phyloP scores from a whole-genome alignment of 2,797 vertebrate species.

The Ciconia nigra region DNA sequence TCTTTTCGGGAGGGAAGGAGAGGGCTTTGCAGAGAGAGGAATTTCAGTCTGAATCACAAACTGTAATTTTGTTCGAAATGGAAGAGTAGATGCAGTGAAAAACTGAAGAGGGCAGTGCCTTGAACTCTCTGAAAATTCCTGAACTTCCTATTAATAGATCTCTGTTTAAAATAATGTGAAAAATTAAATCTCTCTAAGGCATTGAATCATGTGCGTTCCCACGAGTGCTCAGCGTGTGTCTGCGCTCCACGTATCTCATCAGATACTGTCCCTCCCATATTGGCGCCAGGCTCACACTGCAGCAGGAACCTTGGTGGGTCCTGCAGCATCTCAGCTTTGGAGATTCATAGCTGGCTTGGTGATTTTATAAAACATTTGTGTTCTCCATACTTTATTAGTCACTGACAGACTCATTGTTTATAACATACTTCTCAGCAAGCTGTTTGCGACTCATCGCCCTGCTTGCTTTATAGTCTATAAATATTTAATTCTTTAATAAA shows the following conservation, averaged over 20 bases:
- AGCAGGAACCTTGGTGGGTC: background rate
- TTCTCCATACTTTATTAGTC: constrained; percentile 73
- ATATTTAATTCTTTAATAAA: constrained; percentile 84
- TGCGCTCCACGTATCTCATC: background rate
- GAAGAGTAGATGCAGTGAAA: constrained; percentile 1
- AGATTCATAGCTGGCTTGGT: constrained; percentile 64
- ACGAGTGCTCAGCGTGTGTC: background rate
- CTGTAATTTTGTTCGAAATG: background rate
- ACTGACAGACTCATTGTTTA: constrained; percentile 76
- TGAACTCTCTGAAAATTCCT: constrained; percentile 35
- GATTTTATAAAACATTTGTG: constrained; percentile 68
- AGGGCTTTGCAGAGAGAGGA: background rate
- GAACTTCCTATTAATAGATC: constrained; percentile 43
- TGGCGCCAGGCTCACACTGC: background rate
- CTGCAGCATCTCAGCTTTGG: constrained; percentile 29
- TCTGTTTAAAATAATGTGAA: constrained; percentile 46
- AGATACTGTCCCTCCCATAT: background rate
- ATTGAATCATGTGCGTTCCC: background rate
- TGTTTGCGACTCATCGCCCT: constrained; percentile 74
- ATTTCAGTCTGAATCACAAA: background rate
- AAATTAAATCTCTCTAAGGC: constrained; percentile 25
- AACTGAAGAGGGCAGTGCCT: constrained; percentile 1
- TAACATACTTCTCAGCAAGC: constrained; percentile 76
- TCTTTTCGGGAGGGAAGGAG: background rate
- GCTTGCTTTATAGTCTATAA: constrained; percentile 79